Conservation (phyloP, 2,113 vertebrate species). For the Rhynchomys soricoides region DNA sequence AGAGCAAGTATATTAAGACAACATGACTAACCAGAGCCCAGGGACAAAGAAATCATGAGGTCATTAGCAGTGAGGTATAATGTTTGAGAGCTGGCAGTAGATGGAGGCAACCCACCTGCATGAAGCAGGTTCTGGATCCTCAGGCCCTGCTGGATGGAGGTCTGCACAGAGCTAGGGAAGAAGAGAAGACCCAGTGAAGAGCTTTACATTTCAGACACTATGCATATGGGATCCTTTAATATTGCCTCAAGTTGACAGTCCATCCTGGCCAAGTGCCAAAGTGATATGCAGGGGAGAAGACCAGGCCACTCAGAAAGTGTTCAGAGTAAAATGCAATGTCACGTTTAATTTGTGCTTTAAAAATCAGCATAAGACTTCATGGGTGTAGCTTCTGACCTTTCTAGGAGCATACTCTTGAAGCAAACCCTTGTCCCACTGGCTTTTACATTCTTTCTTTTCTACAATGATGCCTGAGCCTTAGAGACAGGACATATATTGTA, state of each 20-base stretch:
- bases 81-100: neutral
- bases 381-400: neutral
- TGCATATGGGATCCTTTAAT: neutral
- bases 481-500: neutral
- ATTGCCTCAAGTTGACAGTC: no score
- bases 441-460: neutral
- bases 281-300: neutral
- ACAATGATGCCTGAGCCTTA: neutral
- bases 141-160: neutral
- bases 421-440: neutral
- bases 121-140: neutral
- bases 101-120: no score
- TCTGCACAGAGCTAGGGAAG: no score
- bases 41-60: neutral
- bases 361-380: neutral
- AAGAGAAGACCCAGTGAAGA: rapidly evolving
- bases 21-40: neutral
- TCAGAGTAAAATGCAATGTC: rapidly evolving
- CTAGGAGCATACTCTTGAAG: neutral
- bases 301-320: neutral
- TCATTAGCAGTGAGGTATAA: neutral
- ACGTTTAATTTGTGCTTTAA: neutral
- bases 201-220: rapidly evolving
- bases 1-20: no score
- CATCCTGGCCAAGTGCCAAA: neutral